Evolutionary conservation across 2,888 invertebrate genomes (phyloP).

Genomic region (Pemphredon lugubris): DNA sequence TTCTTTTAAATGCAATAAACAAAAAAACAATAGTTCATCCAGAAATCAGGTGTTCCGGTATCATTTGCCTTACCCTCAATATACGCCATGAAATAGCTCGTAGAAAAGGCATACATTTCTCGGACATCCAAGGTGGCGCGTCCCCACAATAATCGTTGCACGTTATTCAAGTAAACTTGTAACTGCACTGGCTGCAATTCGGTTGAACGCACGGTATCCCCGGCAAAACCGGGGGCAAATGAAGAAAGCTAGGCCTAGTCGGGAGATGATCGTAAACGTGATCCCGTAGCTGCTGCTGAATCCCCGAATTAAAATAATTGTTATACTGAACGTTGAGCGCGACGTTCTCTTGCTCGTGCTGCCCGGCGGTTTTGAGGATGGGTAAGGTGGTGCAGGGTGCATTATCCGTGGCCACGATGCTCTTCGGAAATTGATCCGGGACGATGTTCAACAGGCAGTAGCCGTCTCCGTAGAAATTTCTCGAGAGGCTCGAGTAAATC

Average conservation of each 20-base stretch:
- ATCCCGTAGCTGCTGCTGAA: slow-evolving; percentile 72
- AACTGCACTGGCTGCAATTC: slow-evolving; percentile 76
- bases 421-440: slow-evolving; percentile 72
- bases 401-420: slow-evolving; percentile 41
- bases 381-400: slow-evolving; percentile 31
- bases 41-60: too few species aligned
- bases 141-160: not conserved
- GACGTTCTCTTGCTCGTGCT: slow-evolving; percentile 64
- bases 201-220: slow-evolving; percentile 77
- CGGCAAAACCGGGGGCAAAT: slow-evolving; percentile 75
- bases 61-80: too few species aligned
- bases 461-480: slow-evolving; percentile 72
- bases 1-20: too few species aligned
- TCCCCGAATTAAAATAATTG: slow-evolving; percentile 68
- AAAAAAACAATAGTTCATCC: too few species aligned
- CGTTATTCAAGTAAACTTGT: slow-evolving; percentile 70
- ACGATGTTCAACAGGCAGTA: slow-evolving; percentile 75
- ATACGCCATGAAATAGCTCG: not conserved
- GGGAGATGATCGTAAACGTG: slow-evolving; percentile 66
- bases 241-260: slow-evolving; percentile 56
- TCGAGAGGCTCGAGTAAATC: slow-evolving; percentile 69
- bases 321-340: slow-evolving; percentile 72
- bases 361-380: slow-evolving; percentile 20
- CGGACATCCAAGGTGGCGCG: not conserved
- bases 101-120: not conserved